Percentiles rank a stretch among this genome's conserved stretches.
These are phyloP conservation scores for Xestia c-nigrum DNA, from an alignment of 2,888 invertebrate species.

Conservation along the genomic window DNA sequence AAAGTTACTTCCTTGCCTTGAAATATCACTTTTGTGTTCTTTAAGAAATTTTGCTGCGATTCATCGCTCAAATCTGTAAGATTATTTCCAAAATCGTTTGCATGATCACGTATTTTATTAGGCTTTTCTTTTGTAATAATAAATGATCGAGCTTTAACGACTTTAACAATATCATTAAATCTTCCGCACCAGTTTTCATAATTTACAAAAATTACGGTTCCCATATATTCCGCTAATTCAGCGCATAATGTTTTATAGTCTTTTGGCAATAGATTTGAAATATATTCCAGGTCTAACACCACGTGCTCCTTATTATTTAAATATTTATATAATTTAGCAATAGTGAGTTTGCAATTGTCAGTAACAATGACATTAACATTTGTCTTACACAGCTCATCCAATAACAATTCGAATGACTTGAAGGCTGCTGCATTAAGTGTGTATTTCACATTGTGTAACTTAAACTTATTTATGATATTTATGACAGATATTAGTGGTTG, in stretches of 20 bases:
- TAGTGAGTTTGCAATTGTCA: background rate
- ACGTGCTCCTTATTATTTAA: background rate
- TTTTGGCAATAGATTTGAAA: background rate
- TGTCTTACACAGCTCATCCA: background rate
- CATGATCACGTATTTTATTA: background rate
- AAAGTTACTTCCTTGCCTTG: constrained; percentile 2
- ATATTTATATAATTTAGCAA: background rate
- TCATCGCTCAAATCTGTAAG: background rate
- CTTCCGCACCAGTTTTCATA: background rate
- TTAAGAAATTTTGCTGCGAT: constrained; percentile 9
- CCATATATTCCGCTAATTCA: constrained; percentile 5
- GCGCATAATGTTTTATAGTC: constrained; percentile 1
- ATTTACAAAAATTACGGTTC: background rate
- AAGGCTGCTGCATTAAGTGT: background rate
- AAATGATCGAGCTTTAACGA: background rate
- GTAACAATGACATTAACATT: background rate
- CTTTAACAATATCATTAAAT: background rate
- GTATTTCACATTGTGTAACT: background rate
- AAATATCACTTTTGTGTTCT: constrained; percentile 1
- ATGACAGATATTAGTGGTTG: constrained; percentile 1
- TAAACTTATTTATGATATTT: background rate
- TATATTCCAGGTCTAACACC: background rate
- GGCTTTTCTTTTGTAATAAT: background rate
- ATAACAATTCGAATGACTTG: background rate
- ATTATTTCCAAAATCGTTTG: background rate